Evolutionary conservation across 2,113 vertebrate genomes (phyloP).

Genomic region (Baryphthengus martii): DNA sequence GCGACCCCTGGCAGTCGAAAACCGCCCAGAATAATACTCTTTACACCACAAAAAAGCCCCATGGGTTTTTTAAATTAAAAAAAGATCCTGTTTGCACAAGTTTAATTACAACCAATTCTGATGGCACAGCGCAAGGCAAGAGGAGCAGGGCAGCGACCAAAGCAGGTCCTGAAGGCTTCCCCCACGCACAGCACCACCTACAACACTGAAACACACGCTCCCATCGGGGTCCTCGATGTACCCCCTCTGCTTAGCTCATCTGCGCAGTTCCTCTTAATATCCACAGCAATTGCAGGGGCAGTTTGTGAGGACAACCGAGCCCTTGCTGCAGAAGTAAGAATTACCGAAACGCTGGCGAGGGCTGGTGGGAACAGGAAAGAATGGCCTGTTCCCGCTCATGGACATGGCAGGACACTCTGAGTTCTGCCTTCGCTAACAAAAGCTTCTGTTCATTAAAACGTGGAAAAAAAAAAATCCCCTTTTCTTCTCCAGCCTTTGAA

Average conservation of each 20-base stretch:
- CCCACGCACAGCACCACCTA: fast-evolving
- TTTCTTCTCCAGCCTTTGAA: slow-evolving; percentile 47
- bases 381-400: background rate
- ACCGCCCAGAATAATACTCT: background rate
- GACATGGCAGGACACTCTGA: background rate
- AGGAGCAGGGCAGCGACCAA: fast-evolving
- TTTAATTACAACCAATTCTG: background rate
- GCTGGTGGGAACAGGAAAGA: background rate
- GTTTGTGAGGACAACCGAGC: fast-evolving
- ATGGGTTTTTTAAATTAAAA: background rate
- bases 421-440: slow-evolving; percentile 51
- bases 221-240: fast-evolving
- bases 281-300: background rate
- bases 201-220: background rate
- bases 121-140: fast-evolving
- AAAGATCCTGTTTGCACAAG: background rate
- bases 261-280: fast-evolving
- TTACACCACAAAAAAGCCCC: background rate
- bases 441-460: slow-evolving; percentile 57
- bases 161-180: background rate
- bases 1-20: background rate
- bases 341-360: background rate
- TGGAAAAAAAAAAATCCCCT: background rate
- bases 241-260: background rate
- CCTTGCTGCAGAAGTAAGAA: fast-evolving